Evolutionary conservation across 1,140 invertebrate species (phyloP).

Genomic region (Plectrocnemia conspersa): DNA sequence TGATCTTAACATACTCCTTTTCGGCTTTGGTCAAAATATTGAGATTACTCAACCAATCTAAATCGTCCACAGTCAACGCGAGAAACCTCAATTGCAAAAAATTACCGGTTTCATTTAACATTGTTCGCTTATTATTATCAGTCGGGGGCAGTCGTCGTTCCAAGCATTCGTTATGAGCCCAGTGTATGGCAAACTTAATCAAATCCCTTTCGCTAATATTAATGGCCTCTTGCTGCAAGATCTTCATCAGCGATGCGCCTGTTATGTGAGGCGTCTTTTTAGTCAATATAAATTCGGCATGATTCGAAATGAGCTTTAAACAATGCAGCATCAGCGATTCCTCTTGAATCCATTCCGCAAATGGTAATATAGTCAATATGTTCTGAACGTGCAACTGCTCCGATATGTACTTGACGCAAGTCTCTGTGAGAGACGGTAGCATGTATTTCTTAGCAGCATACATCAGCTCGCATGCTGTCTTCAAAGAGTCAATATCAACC

Average conservation of each 20-base stretch:
- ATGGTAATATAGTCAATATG: slow-evolving; percentile 52
- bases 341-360: slow-evolving; percentile 52
- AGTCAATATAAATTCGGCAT: slow-evolving; percentile 47
- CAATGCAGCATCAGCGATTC: slow-evolving; percentile 44
- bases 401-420: slow-evolving; percentile 49
- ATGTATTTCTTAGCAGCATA: slow-evolving; percentile 57
- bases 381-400: slow-evolving; percentile 50
- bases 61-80: slow-evolving; percentile 39
- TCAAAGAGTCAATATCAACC: slow-evolving; percentile 47
- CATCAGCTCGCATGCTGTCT: slow-evolving; percentile 53
- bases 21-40: slow-evolving; percentile 29
- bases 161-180: slow-evolving; percentile 49
- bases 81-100: slow-evolving; percentile 44
- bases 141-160: slow-evolving; percentile 40
- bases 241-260: slow-evolving; percentile 42
- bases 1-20: too few relatives aligned
- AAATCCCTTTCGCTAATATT: slow-evolving; percentile 50
- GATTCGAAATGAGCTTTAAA: slow-evolving; percentile 48
- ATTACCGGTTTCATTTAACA: slow-evolving; percentile 44
- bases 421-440: slow-evolving; percentile 48
- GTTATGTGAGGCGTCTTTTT: slow-evolving; percentile 48
- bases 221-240: slow-evolving; percentile 46
- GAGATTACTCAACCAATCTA: slow-evolving; percentile 34
- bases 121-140: slow-evolving; percentile 42
- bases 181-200: slow-evolving; percentile 48